These are phyloP conservation scores for Chironomus tentans DNA, from an alignment of 2,888 invertebrate genomes.

Conservation along the genomic window DNA sequence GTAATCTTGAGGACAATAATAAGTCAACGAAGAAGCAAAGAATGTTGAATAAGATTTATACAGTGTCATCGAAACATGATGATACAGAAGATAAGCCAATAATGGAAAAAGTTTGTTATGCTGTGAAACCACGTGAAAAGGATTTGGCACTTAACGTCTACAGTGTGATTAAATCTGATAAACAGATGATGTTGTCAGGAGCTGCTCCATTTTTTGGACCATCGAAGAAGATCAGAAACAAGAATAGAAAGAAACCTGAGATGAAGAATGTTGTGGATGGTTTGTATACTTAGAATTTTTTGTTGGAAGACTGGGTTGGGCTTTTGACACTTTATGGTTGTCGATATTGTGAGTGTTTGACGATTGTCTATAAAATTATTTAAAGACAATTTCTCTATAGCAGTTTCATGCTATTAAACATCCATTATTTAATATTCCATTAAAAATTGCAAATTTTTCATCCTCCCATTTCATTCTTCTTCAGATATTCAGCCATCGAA, in stretches of 20 bases:
- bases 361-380: too few relatives aligned
- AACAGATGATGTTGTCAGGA: too few relatives aligned
- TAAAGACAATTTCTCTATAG: too few relatives aligned
- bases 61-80: background rate
- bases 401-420: background rate
- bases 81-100: background rate
- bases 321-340: too few relatives aligned
- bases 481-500: background rate
- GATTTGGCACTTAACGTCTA: background rate
- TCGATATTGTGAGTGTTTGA: too few relatives aligned
- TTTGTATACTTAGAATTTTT: too few relatives aligned
- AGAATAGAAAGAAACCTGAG: too few relatives aligned
- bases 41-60: background rate
- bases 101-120: too few relatives aligned
- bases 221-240: background rate
- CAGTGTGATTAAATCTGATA: too few relatives aligned
- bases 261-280: too few relatives aligned
- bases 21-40: background rate
- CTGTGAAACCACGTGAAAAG: background rate
- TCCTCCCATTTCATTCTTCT: too few relatives aligned
- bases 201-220: slow-evolving; percentile 15
- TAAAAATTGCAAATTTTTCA: background rate
- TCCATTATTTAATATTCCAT: background rate
- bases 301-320: too few relatives aligned
- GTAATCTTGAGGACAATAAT: background rate